These are phyloP conservation scores for Hymenopus coronatus DNA, from an alignment of 2,888 invertebrate genomes.

Conservation along the genomic window DNA sequence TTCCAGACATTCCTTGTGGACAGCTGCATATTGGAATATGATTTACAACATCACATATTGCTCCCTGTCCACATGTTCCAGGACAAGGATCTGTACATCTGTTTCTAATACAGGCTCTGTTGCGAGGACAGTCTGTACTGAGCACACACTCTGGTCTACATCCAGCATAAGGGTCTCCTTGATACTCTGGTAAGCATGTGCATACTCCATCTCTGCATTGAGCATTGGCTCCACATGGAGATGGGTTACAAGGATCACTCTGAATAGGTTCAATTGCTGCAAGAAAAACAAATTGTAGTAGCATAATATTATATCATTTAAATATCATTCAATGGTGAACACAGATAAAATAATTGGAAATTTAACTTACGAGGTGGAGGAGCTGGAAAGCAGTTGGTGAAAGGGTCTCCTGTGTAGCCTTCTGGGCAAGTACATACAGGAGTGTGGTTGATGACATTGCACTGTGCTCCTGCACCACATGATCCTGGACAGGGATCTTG, in stretches of 20 bases:
- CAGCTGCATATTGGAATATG: conserved; percentile 77
- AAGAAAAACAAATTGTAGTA: not conserved
- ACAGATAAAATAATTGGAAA: not conserved
- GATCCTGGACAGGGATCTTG: conserved; percentile 73
- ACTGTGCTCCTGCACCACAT: conserved; percentile 70
- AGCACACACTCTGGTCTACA: conserved; percentile 77
- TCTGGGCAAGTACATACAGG: conserved; percentile 71
- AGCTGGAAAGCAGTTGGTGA: conserved; percentile 62
- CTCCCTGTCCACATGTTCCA: conserved; percentile 72
- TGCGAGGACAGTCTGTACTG: conserved; percentile 66
- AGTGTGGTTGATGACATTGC: conserved; percentile 72
- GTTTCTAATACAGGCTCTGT: conserved; percentile 68
- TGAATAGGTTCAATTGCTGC: conserved; percentile 41
- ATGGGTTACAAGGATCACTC: conserved; percentile 59
- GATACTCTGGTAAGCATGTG: conserved; percentile 49
- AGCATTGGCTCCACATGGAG: conserved; percentile 52
- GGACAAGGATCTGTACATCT: conserved; percentile 71
- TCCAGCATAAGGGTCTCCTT: conserved; percentile 61
- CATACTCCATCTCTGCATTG: conserved; percentile 57
- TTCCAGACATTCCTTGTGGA: conserved; percentile 62
- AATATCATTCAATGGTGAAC: not conserved
- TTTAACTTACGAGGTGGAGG: conserved; percentile 54
- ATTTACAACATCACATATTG: conserved; percentile 70
- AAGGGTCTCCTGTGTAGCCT: conserved; percentile 75
- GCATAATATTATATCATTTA: not conserved